Conservation (phyloP, 2,888 invertebrate species). For the Chironomus riparius region DNA sequence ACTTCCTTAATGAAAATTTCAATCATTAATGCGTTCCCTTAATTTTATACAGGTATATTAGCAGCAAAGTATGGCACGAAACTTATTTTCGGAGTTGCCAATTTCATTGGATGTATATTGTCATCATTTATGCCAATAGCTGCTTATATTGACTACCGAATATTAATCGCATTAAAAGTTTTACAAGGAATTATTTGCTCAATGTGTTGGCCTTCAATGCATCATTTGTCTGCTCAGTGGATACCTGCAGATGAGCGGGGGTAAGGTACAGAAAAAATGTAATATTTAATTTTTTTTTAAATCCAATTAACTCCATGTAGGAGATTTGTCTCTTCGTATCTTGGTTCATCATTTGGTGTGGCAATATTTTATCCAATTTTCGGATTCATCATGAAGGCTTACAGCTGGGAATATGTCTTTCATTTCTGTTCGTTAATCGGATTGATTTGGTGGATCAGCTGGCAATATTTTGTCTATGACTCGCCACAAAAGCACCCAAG, state of each 20-base stretch:
- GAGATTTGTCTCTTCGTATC: constrained; percentile 23
- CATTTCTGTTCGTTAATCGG: constrained; percentile 54
- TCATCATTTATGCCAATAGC: constrained; percentile 58
- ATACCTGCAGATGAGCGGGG: constrained; percentile 69
- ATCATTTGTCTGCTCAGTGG: constrained; percentile 70
- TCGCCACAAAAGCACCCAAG: constrained; percentile 57
- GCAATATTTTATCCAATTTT: constrained; percentile 61
- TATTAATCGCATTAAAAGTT: constrained; percentile 51
- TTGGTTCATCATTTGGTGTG: constrained; percentile 48
- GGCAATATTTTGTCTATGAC: constrained; percentile 55
- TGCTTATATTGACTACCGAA: constrained; percentile 48
- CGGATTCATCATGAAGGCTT: constrained; percentile 53
- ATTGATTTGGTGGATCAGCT: constrained; percentile 55
- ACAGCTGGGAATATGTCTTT: constrained; percentile 65
- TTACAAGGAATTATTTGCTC: constrained; percentile 63
- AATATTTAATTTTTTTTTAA: no score
- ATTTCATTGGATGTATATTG: constrained; percentile 53
- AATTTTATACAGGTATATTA: constrained; percentile 46
- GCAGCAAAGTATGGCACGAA: constrained; percentile 63
- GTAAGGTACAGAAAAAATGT: not conserved
- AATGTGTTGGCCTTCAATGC: constrained; percentile 68
- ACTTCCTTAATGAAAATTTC: not conserved
- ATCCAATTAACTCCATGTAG: not conserved
- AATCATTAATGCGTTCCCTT: not conserved
- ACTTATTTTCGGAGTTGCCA: constrained; percentile 53